Conservation (phyloP, 2,113 vertebrate genomes). For the Cyprinodon tularosa region DNA sequence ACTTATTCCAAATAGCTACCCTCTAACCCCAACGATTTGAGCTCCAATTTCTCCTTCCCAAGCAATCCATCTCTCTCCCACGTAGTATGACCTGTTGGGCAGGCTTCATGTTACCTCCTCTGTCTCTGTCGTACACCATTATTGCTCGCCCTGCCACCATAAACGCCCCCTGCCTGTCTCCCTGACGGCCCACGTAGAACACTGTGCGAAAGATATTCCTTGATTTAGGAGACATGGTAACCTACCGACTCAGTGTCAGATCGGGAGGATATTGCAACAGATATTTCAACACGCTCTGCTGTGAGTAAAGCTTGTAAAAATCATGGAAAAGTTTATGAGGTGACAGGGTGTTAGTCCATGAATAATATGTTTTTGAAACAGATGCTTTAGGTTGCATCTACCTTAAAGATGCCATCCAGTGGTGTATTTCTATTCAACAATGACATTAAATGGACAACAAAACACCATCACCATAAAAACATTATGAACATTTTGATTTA, state of each 20-base stretch:
- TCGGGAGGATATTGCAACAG: conserved; percentile 63
- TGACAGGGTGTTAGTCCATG: conserved; percentile 8
- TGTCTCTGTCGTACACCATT: conserved; percentile 72
- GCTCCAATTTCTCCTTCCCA: conserved; percentile 65
- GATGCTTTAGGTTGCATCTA: not conserved
- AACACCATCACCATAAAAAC: not conserved
- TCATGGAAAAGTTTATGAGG: not conserved
- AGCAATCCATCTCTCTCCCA: conserved; percentile 69
- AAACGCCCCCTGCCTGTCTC: conserved; percentile 51
- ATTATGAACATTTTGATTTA: too few species aligned
- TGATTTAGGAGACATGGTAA: conserved; percentile 58
- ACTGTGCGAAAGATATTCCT: conserved; percentile 34
- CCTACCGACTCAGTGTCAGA: conserved; percentile 46
- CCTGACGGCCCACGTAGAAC: conserved; percentile 45
- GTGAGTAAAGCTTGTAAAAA: conserved; percentile 48
- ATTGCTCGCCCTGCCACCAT: conserved; percentile 66
- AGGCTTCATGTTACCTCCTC: conserved; percentile 72
- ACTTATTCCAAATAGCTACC: conserved; percentile 57
- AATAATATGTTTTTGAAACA: not conserved
- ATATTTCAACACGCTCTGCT: conserved; percentile 65
- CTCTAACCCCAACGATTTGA: conserved; percentile 57
- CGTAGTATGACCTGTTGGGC: conserved; percentile 63
- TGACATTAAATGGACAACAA: not conserved
- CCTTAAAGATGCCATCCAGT: not conserved
- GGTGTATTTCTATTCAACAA: not conserved